These are phyloP conservation scores for Camponotus vicinus DNA, from an alignment of 1,140 invertebrate genomes.

Conservation along the genomic window DNA sequence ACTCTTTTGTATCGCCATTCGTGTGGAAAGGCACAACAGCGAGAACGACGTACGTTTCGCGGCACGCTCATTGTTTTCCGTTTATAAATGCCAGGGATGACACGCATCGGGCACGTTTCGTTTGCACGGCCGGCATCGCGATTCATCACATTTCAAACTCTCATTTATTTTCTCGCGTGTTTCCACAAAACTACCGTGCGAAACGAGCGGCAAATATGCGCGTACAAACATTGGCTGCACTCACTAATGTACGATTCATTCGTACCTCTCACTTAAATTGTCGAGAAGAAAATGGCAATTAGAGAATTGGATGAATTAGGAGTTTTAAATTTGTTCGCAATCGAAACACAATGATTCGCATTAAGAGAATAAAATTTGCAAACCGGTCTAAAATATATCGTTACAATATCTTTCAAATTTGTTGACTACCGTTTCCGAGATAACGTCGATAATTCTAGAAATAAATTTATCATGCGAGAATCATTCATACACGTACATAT, in stretches of 20 bases:
- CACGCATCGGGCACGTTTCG: constrained; percentile 47
- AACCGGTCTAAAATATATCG: not conserved
- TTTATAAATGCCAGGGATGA: constrained; percentile 68
- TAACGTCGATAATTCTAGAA: not conserved
- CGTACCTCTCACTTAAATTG: not conserved
- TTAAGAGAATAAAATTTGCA: not conserved
- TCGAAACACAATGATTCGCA: not conserved
- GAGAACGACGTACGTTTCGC: constrained; percentile 55
- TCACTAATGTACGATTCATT: constrained; percentile 14
- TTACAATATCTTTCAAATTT: constrained; percentile 24
- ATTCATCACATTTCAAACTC: constrained; percentile 59
- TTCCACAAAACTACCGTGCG: constrained; percentile 18
- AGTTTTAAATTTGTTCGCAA: not conserved
- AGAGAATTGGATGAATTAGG: not conserved
- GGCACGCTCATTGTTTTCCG: constrained; percentile 57
- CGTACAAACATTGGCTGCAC: not conserved
- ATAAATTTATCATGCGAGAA: constrained; percentile 8
- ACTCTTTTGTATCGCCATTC: constrained; percentile 32
- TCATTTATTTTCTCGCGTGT: constrained; percentile 60
- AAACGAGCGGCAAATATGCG: not conserved
- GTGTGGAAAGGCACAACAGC: constrained; percentile 36
- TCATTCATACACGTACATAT: not conserved
- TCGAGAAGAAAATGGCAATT: not conserved
- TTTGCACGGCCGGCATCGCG: constrained; percentile 12
- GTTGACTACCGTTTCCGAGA: not conserved